These are phyloP conservation scores for Triops longicaudatus DNA, from an alignment of 1,140 invertebrate species.

Conservation along the genomic window DNA sequence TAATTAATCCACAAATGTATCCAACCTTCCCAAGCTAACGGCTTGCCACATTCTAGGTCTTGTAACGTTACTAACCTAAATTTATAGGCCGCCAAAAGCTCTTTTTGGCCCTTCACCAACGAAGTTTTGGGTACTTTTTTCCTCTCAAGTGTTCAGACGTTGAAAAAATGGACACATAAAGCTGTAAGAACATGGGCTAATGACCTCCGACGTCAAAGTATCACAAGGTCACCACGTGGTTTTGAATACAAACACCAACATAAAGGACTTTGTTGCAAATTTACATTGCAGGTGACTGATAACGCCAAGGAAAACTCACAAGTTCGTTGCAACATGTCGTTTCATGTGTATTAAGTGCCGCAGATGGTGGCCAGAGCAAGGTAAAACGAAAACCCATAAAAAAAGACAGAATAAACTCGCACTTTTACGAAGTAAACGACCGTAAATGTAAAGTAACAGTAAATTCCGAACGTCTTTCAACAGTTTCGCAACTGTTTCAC, in stretches of 20 bases:
- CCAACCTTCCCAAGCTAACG: background rate
- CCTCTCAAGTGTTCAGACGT: background rate
- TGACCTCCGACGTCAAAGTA: background rate
- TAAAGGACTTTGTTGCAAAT: background rate
- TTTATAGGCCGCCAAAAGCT: background rate
- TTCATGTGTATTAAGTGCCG: too few species aligned
- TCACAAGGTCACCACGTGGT: constrained; percentile 3
- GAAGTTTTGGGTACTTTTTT: background rate
- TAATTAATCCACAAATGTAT: background rate
- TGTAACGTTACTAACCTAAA: background rate
- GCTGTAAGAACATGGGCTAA: background rate
- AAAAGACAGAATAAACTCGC: too few species aligned
- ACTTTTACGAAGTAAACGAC: too few species aligned
- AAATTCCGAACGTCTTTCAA: too few species aligned
- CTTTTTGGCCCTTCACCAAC: background rate
- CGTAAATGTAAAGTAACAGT: too few species aligned
- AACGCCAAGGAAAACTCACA: background rate
- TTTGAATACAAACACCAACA: background rate
- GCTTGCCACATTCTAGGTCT: background rate
- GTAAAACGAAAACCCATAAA: too few species aligned
- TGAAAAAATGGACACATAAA: background rate
- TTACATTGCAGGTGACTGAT: background rate
- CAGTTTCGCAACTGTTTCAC: too few species aligned
- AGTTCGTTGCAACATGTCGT: background rate
- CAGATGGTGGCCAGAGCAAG: too few species aligned